Conservation (phyloP, 2,113 vertebrate genomes). For the Cynopterus brachyotis region DNA sequence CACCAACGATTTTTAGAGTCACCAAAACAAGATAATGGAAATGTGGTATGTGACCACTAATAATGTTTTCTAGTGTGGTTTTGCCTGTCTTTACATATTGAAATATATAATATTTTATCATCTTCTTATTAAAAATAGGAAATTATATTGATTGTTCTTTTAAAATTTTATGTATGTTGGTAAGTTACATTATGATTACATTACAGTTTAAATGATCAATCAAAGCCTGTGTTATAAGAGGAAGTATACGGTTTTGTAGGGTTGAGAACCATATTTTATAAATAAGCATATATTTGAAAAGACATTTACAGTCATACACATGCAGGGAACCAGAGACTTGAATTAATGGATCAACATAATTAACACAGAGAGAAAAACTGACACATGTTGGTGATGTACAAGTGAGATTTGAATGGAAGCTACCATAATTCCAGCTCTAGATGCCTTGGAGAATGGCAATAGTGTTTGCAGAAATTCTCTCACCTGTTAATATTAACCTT, state of each 20-base stretch:
- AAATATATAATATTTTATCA: neutral
- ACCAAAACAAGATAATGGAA: neutral
- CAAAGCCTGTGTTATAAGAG: neutral
- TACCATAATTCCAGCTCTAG: neutral
- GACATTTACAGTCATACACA: neutral
- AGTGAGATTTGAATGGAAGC: neutral
- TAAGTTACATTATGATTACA: neutral
- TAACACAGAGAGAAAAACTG: neutral
- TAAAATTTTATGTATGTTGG: neutral
- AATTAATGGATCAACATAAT: neutral
- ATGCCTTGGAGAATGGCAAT: neutral
- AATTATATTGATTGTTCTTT: neutral
- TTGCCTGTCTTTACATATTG: neutral
- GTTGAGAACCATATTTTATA: neutral
- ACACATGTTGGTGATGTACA: fast-evolving
- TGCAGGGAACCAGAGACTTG: neutral
- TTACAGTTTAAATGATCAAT: neutral
- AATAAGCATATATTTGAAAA: neutral
- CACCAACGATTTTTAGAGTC: neutral
- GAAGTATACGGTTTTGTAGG: neutral
- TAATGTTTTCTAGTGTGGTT: neutral
- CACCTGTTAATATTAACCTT: fast-evolving
- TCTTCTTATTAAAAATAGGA: neutral
- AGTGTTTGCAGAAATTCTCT: neutral
- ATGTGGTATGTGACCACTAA: neutral